Conservation (phyloP, 1,140 invertebrate genomes). For the Caligus rogercresseyi region DNA sequence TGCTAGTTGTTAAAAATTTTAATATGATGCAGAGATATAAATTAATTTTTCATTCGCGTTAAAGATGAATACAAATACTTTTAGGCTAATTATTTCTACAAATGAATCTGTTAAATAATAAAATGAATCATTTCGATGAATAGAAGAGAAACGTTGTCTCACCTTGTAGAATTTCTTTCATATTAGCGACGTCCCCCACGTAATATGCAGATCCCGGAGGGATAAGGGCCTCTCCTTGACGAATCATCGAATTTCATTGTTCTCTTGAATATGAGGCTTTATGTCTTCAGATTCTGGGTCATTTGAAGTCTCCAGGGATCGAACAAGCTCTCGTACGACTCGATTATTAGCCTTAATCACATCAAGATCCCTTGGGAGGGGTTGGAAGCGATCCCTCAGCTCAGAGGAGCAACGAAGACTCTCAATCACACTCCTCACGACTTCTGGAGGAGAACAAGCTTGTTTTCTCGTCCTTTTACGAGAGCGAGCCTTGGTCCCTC, state of each 20-base stretch:
- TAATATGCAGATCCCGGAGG: neutral
- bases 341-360: conserved; percentile 1
- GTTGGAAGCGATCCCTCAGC: neutral
- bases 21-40: no score
- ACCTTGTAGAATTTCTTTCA: neutral
- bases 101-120: no score
- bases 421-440: no score
- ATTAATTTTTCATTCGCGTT: no score
- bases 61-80: no score
- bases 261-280: neutral
- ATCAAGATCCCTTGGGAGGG: neutral
- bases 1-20: no score
- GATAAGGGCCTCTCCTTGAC: neutral
- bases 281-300: neutral
- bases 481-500: neutral
- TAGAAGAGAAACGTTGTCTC: no score
- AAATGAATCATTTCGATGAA: neutral
- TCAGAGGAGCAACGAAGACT: neutral
- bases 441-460: no score
- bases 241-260: neutral
- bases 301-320: neutral
- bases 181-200: neutral
- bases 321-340: neutral
- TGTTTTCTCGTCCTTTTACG: neutral
- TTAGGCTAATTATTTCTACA: no score